These are phyloP conservation scores for Plagodis dolabraria DNA, from an alignment of 2,888 invertebrate species.

Conservation along the genomic window DNA sequence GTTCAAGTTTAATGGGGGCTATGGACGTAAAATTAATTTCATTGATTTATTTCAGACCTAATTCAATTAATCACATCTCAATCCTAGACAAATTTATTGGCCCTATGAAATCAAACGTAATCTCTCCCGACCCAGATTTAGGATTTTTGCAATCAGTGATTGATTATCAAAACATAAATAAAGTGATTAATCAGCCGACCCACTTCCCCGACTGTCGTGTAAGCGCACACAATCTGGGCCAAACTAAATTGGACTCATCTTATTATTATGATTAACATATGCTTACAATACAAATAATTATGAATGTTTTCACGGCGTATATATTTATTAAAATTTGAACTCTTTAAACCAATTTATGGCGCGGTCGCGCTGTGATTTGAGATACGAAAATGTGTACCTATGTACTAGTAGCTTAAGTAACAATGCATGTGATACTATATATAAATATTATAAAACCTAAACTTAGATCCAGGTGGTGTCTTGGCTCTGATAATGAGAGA, in stretches of 20 bases:
- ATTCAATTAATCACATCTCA: constrained; percentile 1
- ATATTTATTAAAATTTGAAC: too few relatives aligned
- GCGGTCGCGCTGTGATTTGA: too few relatives aligned
- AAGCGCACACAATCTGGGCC: constrained; percentile 72
- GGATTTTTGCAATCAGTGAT: constrained; percentile 62
- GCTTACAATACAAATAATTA: constrained; percentile 9
- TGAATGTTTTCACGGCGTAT: too few relatives aligned
- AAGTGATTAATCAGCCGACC: constrained; percentile 76
- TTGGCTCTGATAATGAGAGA: too few relatives aligned
- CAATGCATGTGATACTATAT: too few relatives aligned
- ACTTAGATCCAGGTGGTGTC: too few relatives aligned
- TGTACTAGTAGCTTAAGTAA: too few relatives aligned
- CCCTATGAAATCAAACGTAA: constrained; percentile 14
- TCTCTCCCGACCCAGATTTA: constrained; percentile 44
- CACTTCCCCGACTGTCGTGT: constrained; percentile 66
- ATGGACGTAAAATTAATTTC: too few relatives aligned
- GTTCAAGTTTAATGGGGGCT: too few relatives aligned
- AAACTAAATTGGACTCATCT: constrained; percentile 54
- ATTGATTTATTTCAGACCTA: not conserved
- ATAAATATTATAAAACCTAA: too few relatives aligned
- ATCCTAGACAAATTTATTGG: constrained; percentile 5
- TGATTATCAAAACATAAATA: constrained; percentile 63
- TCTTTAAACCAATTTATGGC: too few relatives aligned
- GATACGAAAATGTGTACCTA: too few relatives aligned
- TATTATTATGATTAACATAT: constrained; percentile 43